A percentile compares a stretch with the other conserved stretches of the same genome.
Evolutionary conservation across 2,888 invertebrate species (phyloP).

Genomic region (Erannis defoliaria): DNA sequence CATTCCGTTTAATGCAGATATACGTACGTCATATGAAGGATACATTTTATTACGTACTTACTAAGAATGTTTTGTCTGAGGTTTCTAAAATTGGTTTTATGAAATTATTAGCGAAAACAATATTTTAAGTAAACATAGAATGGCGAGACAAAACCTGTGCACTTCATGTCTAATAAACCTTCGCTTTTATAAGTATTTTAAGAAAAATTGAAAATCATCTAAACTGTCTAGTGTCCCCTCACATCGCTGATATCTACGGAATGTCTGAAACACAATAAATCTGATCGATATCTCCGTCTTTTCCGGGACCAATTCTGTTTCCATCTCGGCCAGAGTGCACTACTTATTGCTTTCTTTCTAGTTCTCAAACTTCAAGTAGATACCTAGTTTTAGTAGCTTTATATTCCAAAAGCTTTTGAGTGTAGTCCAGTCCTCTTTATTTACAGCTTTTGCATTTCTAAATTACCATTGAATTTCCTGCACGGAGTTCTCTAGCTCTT

Average conservation of each 20-base stretch:
- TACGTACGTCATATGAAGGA: not conserved
- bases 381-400: constrained; percentile 18
- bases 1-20: no score
- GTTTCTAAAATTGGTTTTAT: not conserved
- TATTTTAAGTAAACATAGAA: no score
- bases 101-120: not conserved
- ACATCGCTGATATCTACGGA: constrained; percentile 38
- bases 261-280: constrained; percentile 57
- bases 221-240: constrained; percentile 16
- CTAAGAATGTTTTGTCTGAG: not conserved
- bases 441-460: constrained; percentile 25
- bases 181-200: not conserved
- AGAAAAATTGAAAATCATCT: constrained; percentile 2
- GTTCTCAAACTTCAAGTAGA: constrained; percentile 10
- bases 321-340: constrained; percentile 41
- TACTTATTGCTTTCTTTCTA: constrained; percentile 44
- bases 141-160: not conserved
- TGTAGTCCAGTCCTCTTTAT: constrained; percentile 14
- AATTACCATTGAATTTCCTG: constrained; percentile 48
- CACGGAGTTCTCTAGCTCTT: constrained; percentile 63
- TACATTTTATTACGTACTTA: not conserved
- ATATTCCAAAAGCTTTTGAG: constrained; percentile 10
- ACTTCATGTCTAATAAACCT: not conserved
- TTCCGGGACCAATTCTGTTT: constrained; percentile 46
- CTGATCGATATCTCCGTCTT: constrained; percentile 53